These are phyloP conservation scores for Glaucomys volans DNA, from an alignment of 2,113 vertebrate species.

Conservation along the genomic window DNA sequence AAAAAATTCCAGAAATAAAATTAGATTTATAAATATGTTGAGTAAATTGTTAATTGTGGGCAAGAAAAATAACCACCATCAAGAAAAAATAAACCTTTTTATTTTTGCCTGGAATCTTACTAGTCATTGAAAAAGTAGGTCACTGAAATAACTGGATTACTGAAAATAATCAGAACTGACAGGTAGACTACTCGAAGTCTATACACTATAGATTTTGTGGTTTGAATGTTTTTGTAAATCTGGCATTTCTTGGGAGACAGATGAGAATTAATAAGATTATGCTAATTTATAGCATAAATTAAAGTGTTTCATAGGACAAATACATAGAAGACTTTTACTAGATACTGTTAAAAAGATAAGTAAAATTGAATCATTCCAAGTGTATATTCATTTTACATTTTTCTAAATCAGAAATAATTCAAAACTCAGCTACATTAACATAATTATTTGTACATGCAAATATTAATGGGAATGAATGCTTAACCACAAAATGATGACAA, in stretches of 20 bases:
- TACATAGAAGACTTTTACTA: not conserved
- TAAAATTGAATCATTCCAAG: not conserved
- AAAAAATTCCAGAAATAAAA: conserved; percentile 29
- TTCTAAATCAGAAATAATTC: conserved; percentile 44
- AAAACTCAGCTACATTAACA: not conserved
- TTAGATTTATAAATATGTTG: not conserved
- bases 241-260: conserved; percentile 68
- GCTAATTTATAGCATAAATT: conserved; percentile 66
- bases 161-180: conserved; percentile 88
- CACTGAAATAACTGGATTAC: conserved; percentile 86
- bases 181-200: conserved; percentile 82
- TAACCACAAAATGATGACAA: not conserved
- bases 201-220: conserved; percentile 69
- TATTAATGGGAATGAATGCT: not conserved
- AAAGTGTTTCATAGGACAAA: conserved; percentile 41
- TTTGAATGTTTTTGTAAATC: conserved; percentile 72
- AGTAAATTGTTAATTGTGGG: conserved; percentile 55
- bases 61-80: conserved; percentile 53
- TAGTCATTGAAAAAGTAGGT: conserved; percentile 87
- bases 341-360: not conserved
- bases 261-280: conserved; percentile 71
- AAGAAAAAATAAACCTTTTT: conserved; percentile 76
- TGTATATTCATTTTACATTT: not conserved
- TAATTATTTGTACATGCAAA: not conserved
- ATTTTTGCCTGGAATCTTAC: conserved; percentile 81